A percentile compares a stretch with the other conserved stretches of the same genome.
These are phyloP conservation scores for Andrena bucephala DNA, from an alignment of 2,888 invertebrate species.

Conservation along the genomic window DNA sequence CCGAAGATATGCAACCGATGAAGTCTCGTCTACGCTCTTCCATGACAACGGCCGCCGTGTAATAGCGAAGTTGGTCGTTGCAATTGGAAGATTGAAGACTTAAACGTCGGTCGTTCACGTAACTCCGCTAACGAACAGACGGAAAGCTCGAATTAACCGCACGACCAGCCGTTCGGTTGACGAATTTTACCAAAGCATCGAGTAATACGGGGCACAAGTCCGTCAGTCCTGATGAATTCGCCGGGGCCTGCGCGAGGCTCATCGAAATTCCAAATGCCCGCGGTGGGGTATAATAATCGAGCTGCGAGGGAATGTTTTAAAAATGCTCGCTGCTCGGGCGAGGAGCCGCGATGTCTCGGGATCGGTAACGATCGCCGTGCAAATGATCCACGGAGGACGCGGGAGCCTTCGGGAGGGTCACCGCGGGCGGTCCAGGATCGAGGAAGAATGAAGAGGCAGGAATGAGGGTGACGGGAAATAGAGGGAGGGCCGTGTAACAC, in stretches of 20 bases:
- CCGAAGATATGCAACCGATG: no score
- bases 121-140: background rate
- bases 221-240: background rate
- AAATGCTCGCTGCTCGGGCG: background rate
- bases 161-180: no score
- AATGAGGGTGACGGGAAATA: conserved; percentile 53
- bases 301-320: background rate
- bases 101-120: background rate
- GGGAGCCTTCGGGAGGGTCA: conserved; percentile 60
- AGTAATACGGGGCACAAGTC: no score
- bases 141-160: no score
- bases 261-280: background rate
- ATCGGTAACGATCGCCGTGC: conserved; percentile 65
- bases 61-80: background rate
- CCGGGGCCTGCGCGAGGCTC: background rate
- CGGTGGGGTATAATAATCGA: no score
- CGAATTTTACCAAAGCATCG: no score
- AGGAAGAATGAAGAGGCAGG: conserved; percentile 43
- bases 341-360: conserved; percentile 22
- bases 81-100: background rate
- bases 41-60: no score
- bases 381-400: conserved; percentile 67
- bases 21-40: no score
- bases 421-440: conserved; percentile 70
- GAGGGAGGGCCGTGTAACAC: conserved; percentile 46